Evolutionary conservation across 2,797 vertebrate genomes (phyloP), one percentile per base, ranked within the genome.

Genomic region (Scomberomorus guttatus): DNA sequence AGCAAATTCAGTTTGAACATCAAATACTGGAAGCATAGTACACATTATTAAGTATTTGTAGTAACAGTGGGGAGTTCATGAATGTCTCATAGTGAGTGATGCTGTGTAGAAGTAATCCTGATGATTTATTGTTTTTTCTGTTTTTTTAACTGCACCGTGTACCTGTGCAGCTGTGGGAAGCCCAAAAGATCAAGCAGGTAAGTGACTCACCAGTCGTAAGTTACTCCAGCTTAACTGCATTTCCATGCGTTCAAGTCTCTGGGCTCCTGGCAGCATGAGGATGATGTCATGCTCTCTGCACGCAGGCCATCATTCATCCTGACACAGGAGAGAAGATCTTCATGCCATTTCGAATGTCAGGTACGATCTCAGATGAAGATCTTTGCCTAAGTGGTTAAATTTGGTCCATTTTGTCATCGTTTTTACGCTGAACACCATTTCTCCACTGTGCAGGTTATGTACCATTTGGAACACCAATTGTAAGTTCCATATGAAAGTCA

Each of bases 341-440:
- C 95, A 99, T 99, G 98, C 98, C 98, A 83, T 99, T 99, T 93
- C 95, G 98, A 82, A 99, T 99, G 98, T 99, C 98, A 97, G 98
- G 98, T 99, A 97, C 37, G 85, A 88, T 76, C 64, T 82, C 79
- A 79, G 79, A 92, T 93, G 93, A 94, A 94, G 93, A 94, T 93
- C 92, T 93, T 90, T 86, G 76, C 62, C 8, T 2, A 59, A 67
- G 46, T 65, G 52, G 44, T 56, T 68, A 17, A 48, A 74, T 34
- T 72, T 54, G 13, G 22, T 70, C 77, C 87, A 86, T 91, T 82
- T 44, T 72, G 68, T 87, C 79, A 22, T 77, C 29, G 2, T 68
- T 77, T 81, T 83, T 56, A 67, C 72, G 20, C 82, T 90, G 62
- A 86, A 84, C 69, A 57, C 65, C 82, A 73, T 90, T 79, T 86